phyloP scores from a whole-genome alignment of 2,113 vertebrate genomes.

The Hippotragus niger region DNA sequence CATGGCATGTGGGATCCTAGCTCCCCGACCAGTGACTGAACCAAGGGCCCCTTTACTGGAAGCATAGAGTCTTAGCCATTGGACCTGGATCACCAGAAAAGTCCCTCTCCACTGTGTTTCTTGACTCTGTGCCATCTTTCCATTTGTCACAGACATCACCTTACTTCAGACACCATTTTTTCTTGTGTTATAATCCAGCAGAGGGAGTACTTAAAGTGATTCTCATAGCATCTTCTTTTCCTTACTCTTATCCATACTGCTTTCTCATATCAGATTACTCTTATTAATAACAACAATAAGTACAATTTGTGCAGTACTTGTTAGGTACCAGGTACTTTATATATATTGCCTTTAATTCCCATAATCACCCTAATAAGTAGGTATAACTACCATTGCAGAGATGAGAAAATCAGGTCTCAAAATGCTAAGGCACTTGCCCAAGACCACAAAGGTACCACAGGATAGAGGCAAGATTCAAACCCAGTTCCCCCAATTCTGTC shows the following conservation, averaged over 20 bases:
- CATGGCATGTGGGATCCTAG: background rate
- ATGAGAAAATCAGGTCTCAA: background rate
- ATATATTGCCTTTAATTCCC: background rate
- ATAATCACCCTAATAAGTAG: background rate
- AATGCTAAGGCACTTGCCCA: background rate
- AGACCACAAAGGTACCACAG: background rate
- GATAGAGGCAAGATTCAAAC: background rate
- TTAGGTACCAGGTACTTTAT: background rate
- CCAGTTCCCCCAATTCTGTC: background rate
- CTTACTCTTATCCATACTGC: background rate
- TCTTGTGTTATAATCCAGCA: background rate
- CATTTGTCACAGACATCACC: background rate
- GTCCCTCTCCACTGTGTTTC: background rate
- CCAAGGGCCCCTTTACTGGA: background rate
- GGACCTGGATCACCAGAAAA: background rate
- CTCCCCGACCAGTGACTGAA: background rate
- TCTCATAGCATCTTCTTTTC: background rate
- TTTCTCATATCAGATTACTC: background rate
- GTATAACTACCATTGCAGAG: background rate
- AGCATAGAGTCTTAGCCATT: background rate
- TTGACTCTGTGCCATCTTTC: background rate
- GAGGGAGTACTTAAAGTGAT: background rate
- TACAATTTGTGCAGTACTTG: background rate
- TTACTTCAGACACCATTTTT: background rate
- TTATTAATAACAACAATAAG: background rate